Evolutionary conservation across 1,140 invertebrate species (phyloP), one percentile per base, ranked within the genome.

Genomic region (Hormaphis cornu): DNA sequence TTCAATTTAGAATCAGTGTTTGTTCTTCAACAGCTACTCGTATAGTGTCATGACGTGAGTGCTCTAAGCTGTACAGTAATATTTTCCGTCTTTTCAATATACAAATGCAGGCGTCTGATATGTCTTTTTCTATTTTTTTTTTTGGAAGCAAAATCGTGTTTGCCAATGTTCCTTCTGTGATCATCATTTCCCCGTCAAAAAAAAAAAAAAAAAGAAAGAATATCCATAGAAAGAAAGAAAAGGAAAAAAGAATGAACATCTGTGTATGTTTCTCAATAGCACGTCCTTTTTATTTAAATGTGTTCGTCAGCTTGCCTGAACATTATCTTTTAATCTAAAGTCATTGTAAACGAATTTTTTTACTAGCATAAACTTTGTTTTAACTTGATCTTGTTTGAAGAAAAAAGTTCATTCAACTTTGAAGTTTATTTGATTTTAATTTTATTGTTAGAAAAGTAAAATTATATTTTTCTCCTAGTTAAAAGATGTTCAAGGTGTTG

Each of bases 241-340:
- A 1, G 33, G 18, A 53, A 18, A 9, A 33, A 54, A 4, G 24
- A 53, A 53, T 20, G 20, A 37, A 24, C 58, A 61, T 61, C 37
- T 44, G 58, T 30, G 22, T 24, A 20, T 10, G 40, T 58, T 40
- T 58, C 33, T 61, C 40, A 46, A 61, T 46, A 20, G 24, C 24
- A 46, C 40, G 14, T 44, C 40, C 40, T 30, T 61, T 61, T 61
- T 61, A 46, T 61, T 61, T 46, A 46, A 61, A 61, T 61, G 37
- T 30, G 26, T 46, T 46, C 40, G 58, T 46, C 58, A 61, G 58
- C 24, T 61, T 46, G 58, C 18, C 58, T 6, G 58, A 44, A 30
- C 24, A 42, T 14, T 46, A 40, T 14, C 12, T 26, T 61, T 61
- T 61, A 46, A 46, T 61, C 40, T 28, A 61, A 61, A 46, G 24